Evolutionary conservation across 30 jellyfish, hydroid and myxozoan species (phyloP), one percentile per base, ranked within the genome.

Genomic region (Hydractinia symbiolongicarpus): DNA sequence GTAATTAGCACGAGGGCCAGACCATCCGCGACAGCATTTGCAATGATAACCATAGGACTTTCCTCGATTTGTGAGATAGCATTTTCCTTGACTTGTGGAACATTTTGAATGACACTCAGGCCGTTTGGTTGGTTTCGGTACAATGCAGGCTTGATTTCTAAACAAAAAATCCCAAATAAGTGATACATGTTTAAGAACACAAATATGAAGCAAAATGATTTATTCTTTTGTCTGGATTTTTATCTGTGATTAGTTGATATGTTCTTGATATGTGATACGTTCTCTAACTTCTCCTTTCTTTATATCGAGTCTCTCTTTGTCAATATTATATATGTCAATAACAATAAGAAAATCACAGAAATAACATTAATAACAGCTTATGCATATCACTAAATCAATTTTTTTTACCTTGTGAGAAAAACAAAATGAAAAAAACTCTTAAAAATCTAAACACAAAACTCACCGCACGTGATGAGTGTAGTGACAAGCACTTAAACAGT

Each of bases 381-480:
- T 64, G 7, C 44, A 30, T 30, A 30, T 30, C 44, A 30, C 44
- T 1, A 30, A 30, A 30, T 30, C 44, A 30, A 30, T 30, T 30
- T 30, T 30, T 30, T 30, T 30, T 30, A 30, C 44, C 44, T 30
- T 30, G 44, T 30, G 2, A 30, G 44, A 30, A 30, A 2, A 30
- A 30, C 44, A 30, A 2, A 30, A 30, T 0, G 2, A 30, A 30
- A 30, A 2, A 30, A 30, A 30, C 44, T 30, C 44, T 30, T 2
- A 30, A 1, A 1, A 30, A 30, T 30, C 44, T 0, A 30, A 30
- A 30, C 1, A 30, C 44, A 30, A 30, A 30, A 30, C 9, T 64
- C 40, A 76, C 84, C 84, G 53, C 17, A 76, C 72, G 44, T 14
- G 21, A 50, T 76, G 84, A 7, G 84, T 76, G 84, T 76, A 76